Conservation (phyloP, 2,888 invertebrate genomes). For the Lamellibrachia satsuma region DNA sequence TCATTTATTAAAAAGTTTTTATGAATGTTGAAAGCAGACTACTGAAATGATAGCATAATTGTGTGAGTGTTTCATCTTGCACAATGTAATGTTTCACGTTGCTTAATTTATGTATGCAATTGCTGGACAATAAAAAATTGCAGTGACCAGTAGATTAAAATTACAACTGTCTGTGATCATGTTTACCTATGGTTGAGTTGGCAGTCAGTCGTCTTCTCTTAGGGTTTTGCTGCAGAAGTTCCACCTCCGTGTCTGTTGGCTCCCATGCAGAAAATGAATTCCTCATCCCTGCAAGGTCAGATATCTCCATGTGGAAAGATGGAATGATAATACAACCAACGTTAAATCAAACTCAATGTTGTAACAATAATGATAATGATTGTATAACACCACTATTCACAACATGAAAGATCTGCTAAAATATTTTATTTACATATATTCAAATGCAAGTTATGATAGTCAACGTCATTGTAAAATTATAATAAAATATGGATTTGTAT, state of each 20-base stretch:
- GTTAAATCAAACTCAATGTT: neutral
- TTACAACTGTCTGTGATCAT: neutral
- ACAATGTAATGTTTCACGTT: neutral
- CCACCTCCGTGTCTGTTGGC: conserved; percentile 80
- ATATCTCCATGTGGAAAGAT: too few species aligned
- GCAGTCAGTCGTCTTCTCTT: conserved; percentile 82
- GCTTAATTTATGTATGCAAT: neutral
- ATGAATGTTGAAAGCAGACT: neutral
- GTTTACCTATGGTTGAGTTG: conserved; percentile 80
- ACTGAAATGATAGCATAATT: neutral
- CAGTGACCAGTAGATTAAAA: neutral
- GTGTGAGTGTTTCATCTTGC: neutral
- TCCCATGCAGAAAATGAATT: conserved; percentile 79
- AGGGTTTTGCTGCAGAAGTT: conserved; percentile 79
- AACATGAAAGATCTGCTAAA: neutral
- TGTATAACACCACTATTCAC: too few species aligned
- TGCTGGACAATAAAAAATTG: neutral
- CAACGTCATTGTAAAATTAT: neutral
- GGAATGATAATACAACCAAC: neutral
- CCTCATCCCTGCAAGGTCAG: conserved; percentile 48
- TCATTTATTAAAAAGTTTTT: neutral
- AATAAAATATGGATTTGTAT: neutral
- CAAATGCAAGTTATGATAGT: neutral
- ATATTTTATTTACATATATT: neutral
- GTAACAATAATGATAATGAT: neutral